Conservation (phyloP, 1,140 invertebrate genomes). For the Babylonia areolata region DNA sequence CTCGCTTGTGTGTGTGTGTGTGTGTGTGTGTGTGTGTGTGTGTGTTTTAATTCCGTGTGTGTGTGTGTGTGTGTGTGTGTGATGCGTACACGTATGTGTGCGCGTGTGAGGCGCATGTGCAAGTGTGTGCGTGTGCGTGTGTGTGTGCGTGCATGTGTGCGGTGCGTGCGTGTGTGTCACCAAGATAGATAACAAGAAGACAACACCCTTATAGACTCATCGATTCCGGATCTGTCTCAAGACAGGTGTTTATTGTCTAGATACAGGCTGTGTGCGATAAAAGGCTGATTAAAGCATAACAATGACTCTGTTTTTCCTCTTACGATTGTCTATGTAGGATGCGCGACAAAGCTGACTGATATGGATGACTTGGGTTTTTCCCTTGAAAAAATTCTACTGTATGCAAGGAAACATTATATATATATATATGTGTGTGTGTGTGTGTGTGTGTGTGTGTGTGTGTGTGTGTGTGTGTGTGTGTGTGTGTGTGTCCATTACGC, state of each 20-base stretch:
- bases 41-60: not conserved
- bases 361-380: no score
- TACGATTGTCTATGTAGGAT: no score
- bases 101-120: not conserved
- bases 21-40: not conserved
- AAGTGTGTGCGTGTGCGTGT: not conserved
- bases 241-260: no score
- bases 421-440: not conserved
- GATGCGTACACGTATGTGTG: not conserved
- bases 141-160: not conserved
- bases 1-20: not conserved
- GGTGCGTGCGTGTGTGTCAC: slow-evolving; percentile 21
- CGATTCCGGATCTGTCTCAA: no score
- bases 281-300: no score
- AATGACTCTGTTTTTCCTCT: no score
- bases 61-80: slow-evolving; percentile 7
- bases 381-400: no score
- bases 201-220: no score
- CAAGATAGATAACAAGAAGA: no score
- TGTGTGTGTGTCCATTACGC: not conserved
- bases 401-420: no score
- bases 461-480: not conserved
- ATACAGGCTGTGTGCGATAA: no score
- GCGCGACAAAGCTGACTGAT: no score
- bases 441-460: not conserved